Evolutionary conservation across 2,113 vertebrate species (phyloP).

Genomic region (Etheostoma cragini): DNA sequence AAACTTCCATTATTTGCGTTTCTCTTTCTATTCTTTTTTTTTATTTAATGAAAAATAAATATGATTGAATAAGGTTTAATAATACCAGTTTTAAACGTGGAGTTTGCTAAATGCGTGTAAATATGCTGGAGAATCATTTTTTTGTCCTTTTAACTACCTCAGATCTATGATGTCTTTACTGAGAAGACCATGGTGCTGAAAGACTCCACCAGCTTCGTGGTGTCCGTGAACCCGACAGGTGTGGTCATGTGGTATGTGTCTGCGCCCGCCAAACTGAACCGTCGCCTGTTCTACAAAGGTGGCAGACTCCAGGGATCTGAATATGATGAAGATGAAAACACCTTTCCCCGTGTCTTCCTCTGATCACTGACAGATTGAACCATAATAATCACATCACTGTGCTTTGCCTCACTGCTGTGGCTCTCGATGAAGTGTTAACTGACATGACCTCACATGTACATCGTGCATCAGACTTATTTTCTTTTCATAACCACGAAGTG

Average conservation of each 20-base stretch:
- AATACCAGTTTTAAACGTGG: not conserved
- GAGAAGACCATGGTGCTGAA: slow-evolving; percentile 75
- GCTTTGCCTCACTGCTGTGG: not conserved
- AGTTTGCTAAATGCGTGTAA: not conserved
- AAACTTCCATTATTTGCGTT: no score
- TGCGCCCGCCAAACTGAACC: slow-evolving; percentile 64
- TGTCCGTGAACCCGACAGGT: slow-evolving; percentile 90
- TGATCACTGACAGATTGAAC: not conserved
- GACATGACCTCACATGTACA: not conserved
- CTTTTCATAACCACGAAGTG: not conserved
- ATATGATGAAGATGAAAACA: slow-evolving; percentile 27
- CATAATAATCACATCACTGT: rapidly evolving
- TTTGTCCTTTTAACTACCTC: not conserved
- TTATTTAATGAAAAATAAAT: no score
- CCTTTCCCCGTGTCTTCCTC: slow-evolving; percentile 52
- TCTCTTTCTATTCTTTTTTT: no score
- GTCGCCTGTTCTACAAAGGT: slow-evolving; percentile 11
- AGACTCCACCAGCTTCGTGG: slow-evolving; percentile 83
- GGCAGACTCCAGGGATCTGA: not conserved
- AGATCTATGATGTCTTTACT: slow-evolving; percentile 86
- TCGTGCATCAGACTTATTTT: not conserved
- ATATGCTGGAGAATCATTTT: not conserved
- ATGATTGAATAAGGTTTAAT: not conserved
- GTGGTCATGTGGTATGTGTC: slow-evolving; percentile 95
- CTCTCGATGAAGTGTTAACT: not conserved